These are phyloP conservation scores for sheep (Ovis aries) DNA, from an alignment of 2,113 vertebrate species.

Conservation along the genomic window DNA sequence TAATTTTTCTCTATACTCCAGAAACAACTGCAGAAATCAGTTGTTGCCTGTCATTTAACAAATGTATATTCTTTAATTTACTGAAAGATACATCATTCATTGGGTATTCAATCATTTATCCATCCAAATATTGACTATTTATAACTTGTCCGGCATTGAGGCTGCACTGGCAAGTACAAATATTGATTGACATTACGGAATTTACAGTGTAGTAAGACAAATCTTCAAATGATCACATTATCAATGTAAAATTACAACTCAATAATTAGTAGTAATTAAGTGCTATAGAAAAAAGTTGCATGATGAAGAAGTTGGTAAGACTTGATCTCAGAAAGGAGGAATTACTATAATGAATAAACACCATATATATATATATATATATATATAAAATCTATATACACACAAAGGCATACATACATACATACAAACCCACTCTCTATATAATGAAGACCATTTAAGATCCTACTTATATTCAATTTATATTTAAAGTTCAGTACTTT, in stretches of 20 bases:
- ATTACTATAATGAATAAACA: background rate
- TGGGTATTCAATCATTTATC: background rate
- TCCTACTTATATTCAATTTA: background rate
- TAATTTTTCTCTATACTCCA: background rate
- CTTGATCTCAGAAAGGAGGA: background rate
- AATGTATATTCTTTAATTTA: background rate
- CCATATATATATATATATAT: background rate
- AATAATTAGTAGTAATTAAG: background rate
- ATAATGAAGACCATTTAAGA: background rate
- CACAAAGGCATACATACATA: background rate
- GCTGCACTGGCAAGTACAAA: background rate
- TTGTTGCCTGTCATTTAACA: background rate
- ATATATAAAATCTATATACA: background rate
- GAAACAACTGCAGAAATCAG: background rate
- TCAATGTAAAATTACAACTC: background rate
- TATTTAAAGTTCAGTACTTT: background rate
- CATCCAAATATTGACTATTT: background rate
- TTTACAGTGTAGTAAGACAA: background rate
- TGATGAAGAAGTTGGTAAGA: background rate
- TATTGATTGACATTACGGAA: background rate
- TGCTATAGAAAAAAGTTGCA: background rate
- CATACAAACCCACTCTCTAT: background rate
- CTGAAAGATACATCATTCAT: background rate
- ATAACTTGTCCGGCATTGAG: background rate
- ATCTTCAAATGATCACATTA: background rate